phyloP scores from a whole-genome alignment of 2,888 invertebrate genomes.

The Eucriotettix oculatus region DNA sequence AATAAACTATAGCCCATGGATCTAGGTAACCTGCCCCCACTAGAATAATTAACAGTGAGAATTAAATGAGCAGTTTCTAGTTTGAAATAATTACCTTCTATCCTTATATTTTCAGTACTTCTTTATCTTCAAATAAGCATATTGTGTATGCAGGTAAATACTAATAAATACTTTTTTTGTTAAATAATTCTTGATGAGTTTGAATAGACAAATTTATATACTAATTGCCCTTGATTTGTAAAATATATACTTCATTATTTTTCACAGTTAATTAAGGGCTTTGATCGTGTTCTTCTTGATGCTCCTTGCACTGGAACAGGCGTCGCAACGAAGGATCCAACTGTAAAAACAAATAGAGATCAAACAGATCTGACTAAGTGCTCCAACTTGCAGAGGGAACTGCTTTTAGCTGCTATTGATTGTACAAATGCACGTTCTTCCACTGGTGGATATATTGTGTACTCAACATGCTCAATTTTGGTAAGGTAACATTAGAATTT shows the following conservation, averaged over 20 bases:
- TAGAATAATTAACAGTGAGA: too few species aligned
- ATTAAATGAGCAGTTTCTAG: too few species aligned
- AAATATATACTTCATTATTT: neutral
- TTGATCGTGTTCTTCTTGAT: constrained; percentile 89
- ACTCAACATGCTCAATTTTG: constrained; percentile 95
- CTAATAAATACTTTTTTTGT: too few species aligned
- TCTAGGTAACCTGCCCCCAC: too few species aligned
- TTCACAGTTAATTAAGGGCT: constrained; percentile 62
- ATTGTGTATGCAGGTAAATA: too few species aligned
- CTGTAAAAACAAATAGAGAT: constrained; percentile 86
- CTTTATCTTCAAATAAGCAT: too few species aligned
- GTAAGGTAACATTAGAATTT: constrained; percentile 23
- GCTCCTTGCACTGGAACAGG: constrained; percentile 99
- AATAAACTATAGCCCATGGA: too few species aligned
- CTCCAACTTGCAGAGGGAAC: constrained; percentile 78
- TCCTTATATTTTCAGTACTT: too few species aligned
- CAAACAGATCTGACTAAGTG: constrained; percentile 80
- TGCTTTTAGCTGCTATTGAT: constrained; percentile 92
- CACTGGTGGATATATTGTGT: constrained; percentile 89
- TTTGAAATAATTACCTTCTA: too few species aligned
- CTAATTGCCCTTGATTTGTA: too few species aligned
- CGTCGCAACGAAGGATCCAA: constrained; percentile 92
- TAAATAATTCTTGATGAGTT: too few species aligned
- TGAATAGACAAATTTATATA: too few species aligned
- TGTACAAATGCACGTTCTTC: constrained; percentile 81